Evolutionary conservation across 2,797 vertebrate species (phyloP).

Genomic region (Holocentrus rufus): DNA sequence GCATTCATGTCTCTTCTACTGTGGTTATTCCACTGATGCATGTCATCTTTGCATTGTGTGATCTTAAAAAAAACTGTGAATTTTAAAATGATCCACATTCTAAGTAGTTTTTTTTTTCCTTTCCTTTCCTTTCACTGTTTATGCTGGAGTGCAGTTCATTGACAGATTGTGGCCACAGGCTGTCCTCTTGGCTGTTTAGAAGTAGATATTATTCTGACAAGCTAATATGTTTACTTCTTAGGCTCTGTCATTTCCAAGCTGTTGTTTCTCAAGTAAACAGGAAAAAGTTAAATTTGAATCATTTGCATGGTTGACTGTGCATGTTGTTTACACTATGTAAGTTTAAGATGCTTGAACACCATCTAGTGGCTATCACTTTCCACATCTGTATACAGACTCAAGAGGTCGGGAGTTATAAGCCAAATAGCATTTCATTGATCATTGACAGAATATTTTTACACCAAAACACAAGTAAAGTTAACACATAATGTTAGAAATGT

Average conservation of each 20-base stretch:
- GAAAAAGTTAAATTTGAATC: neutral
- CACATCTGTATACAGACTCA: too few relatives aligned
- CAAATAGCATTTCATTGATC: too few relatives aligned
- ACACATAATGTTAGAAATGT: too few relatives aligned
- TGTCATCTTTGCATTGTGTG: neutral
- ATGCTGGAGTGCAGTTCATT: neutral
- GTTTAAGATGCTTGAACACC: too few relatives aligned
- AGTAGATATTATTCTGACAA: neutral
- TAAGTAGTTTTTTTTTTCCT: neutral
- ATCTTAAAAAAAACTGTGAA: neutral
- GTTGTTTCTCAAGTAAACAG: neutral
- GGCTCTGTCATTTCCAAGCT: neutral
- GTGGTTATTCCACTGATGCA: neutral
- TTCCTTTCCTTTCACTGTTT: neutral
- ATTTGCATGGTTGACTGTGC: neutral
- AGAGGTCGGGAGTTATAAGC: too few relatives aligned
- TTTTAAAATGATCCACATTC: neutral
- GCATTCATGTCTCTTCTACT: slow-evolving; percentile 7
- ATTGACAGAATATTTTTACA: too few relatives aligned
- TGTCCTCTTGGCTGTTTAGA: neutral
- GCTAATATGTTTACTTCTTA: neutral
- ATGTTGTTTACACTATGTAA: neutral
- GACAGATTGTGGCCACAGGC: neutral
- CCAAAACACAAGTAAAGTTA: too few relatives aligned
- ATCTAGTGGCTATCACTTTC: too few relatives aligned